phyloP scores from a whole-genome alignment of 2,113 vertebrate genomes.

The Urocolius indicus region DNA sequence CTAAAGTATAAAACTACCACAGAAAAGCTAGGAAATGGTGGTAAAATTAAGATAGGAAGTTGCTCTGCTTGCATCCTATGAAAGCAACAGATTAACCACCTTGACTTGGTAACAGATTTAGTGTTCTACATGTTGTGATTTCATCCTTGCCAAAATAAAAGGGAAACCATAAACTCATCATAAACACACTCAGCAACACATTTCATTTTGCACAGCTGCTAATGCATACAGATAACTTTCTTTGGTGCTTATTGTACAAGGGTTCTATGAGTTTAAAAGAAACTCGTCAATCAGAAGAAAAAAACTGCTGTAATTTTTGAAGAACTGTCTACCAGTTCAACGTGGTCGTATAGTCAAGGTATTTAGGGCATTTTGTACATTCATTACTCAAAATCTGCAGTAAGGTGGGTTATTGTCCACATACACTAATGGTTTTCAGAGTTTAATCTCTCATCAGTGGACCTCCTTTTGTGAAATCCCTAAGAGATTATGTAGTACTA shows the following conservation, averaged over 20 bases:
- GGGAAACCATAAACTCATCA: constrained; percentile 37
- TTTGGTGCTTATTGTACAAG: background rate
- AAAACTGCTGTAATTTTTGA: background rate
- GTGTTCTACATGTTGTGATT: constrained; percentile 7
- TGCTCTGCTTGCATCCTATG: background rate
- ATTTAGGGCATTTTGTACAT: constrained; percentile 25
- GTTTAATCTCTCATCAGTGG: constrained; percentile 63
- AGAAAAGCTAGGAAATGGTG: background rate
- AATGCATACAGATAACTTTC: background rate
- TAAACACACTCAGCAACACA: constrained; percentile 2
- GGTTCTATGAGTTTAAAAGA: background rate
- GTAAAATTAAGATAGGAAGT: background rate
- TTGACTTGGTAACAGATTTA: constrained; percentile 34
- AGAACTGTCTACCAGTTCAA: background rate
- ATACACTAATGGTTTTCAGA: constrained; percentile 40
- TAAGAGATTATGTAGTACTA: constrained; percentile 41
- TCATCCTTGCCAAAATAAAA: constrained; percentile 55
- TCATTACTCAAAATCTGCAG: constrained; percentile 14
- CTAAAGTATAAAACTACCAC: background rate
- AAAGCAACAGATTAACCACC: constrained; percentile 15
- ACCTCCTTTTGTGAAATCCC: constrained; percentile 56
- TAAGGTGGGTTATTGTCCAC: constrained; percentile 30
- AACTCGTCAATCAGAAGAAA: background rate
- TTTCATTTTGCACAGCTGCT: background rate
- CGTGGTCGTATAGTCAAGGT: background rate